Base-by-base conservation (phyloP, 1,140 invertebrate species). In the Aplysia californica region DNA sequence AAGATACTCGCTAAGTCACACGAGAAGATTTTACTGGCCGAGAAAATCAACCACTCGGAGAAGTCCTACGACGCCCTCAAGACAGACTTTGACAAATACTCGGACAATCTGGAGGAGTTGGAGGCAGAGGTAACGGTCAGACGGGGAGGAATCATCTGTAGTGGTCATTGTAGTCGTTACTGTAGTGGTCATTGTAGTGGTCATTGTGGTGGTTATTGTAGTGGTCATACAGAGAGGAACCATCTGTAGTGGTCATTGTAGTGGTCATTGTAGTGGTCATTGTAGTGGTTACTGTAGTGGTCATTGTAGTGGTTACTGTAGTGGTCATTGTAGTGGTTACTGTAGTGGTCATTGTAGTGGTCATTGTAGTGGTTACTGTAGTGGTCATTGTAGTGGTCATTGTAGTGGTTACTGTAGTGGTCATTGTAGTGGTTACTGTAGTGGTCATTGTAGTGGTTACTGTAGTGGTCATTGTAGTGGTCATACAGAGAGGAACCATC, bases 1-100 rank as follows among this genome's bases (percentile, higher is more conserved):
- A 76, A 84, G 64, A 83, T 86, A 39, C 78, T 80, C 23, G 82
- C 77, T 59, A 87, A 88, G 77, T 79, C 84, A 3, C 82, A 86
- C 35, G 81, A 82, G 66, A 85, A 85, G 77, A 75, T 81, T 33
- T 61, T 83, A 59, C 74, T 88, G 20, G 79, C 70, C 21, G 83
- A 84, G 26, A 86, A 86, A 67, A 80, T 87, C 0, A 81, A 84
- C 77, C 78, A 78, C 29, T 85, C 77, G 56, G 81, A 84, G 68
- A 81, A 83, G 73, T 83, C 86, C 0, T 89, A 87, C 76, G 82
- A 79, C 50, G 76, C 78, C 35, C 73, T 87, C 15, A 85, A 83
- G 79, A 76, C 70, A 15, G 84, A 88, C 65, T 79, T 87, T 67
- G 84, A 87, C 67, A 79, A 77, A 33, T 85, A 85, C 74, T 82